A percentile compares a stretch with the other conserved stretches of the same genome.
These are phyloP conservation scores for Sisor rabdophorus DNA, from an alignment of 2,113 vertebrate species.

Conservation along the genomic window DNA sequence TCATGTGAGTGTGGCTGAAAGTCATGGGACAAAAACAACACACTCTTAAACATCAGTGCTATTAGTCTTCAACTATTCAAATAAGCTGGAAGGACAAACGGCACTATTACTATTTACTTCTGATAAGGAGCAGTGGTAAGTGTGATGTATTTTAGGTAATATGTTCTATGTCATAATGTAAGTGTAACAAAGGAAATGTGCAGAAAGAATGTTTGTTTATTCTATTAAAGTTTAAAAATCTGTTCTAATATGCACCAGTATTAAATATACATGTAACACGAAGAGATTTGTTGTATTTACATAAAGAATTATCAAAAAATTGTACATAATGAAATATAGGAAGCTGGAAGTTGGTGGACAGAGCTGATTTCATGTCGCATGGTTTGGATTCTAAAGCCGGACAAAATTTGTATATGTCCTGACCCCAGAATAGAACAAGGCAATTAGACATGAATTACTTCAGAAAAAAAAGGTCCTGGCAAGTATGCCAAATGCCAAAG, in stretches of 20 bases:
- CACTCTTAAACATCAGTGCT: not conserved
- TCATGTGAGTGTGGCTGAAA: slow-evolving; percentile 51
- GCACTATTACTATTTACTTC: not conserved
- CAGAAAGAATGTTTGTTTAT: too few relatives aligned
- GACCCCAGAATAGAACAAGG: not conserved
- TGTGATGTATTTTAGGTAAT: too few relatives aligned
- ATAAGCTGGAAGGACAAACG: not conserved
- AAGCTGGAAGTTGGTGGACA: not conserved
- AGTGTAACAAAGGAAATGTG: too few relatives aligned
- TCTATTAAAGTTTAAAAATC: not conserved
- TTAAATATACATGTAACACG: not conserved
- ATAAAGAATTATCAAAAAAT: not conserved
- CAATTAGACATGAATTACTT: not conserved
- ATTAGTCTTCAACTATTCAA: not conserved
- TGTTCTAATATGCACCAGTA: not conserved
- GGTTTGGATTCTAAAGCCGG: not conserved
- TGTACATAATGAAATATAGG: not conserved
- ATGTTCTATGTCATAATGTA: too few relatives aligned
- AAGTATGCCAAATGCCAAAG: not conserved
- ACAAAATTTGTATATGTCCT: not conserved
- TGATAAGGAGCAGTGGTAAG: not conserved
- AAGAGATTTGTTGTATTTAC: not conserved
- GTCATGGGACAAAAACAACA: slow-evolving; percentile 57
- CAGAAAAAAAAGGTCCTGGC: not conserved
- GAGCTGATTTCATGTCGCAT: not conserved